Percentiles rank a stretch among this genome's conserved stretches.
These are phyloP conservation scores for Drosophila nannoptera DNA, from an alignment of 1,140 invertebrate species.

Conservation along the genomic window DNA sequence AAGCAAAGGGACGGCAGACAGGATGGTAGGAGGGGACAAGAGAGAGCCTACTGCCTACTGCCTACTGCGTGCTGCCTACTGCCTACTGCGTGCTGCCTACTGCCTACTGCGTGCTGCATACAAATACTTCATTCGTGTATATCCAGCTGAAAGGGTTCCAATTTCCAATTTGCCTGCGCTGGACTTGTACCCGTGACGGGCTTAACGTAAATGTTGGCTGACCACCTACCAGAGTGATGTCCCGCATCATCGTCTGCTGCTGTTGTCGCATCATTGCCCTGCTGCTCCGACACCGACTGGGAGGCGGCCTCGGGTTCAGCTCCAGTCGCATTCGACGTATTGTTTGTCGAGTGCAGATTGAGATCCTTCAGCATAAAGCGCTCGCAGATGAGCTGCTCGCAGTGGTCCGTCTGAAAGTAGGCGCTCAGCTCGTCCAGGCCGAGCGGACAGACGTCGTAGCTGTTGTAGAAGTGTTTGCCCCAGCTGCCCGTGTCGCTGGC, in stretches of 20 bases:
- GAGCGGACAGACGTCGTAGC: constrained; percentile 72
- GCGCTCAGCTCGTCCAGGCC: constrained; percentile 67
- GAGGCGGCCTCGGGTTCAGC: constrained; percentile 26
- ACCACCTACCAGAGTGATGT: constrained; percentile 77
- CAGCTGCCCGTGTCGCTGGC: constrained; percentile 80
- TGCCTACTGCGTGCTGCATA: no score
- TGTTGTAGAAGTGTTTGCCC: constrained; percentile 78
- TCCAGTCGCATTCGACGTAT: not conserved
- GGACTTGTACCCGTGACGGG: no score
- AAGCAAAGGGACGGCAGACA: not conserved
- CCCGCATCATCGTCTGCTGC: constrained; percentile 74
- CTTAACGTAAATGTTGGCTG: no score
- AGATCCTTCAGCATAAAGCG: constrained; percentile 75
- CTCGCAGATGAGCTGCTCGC: constrained; percentile 71
- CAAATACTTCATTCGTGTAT: not conserved
- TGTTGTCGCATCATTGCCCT: constrained; percentile 15
- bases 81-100: no score
- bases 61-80: no score
- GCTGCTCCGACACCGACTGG: constrained; percentile 23
- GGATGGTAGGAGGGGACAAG: not conserved
- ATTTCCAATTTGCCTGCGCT: not conserved
- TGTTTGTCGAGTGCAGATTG: constrained; percentile 26
- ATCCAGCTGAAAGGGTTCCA: not conserved
- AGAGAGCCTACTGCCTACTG: not conserved
- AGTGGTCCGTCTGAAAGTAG: constrained; percentile 76